Evolutionary conservation across 2,113 vertebrate genomes (phyloP).

Genomic region (Chaenocephalus aceratus): DNA sequence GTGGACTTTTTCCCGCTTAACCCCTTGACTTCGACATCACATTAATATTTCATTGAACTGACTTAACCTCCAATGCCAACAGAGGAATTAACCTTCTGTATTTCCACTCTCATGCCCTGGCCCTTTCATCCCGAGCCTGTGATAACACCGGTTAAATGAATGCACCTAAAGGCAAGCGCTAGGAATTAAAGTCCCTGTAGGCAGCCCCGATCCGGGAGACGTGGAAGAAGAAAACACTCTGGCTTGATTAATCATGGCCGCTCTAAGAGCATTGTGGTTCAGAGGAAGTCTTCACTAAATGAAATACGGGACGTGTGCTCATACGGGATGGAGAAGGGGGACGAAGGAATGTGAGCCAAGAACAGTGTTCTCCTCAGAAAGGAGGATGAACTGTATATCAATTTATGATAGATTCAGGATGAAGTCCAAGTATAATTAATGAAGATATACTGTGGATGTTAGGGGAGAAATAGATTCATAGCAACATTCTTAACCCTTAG

Average conservation of each 20-base stretch:
- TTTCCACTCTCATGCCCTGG: constrained; percentile 76
- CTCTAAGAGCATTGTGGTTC: constrained; percentile 87
- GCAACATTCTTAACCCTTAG: neutral
- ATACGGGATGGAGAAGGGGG: constrained; percentile 37
- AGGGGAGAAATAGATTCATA: neutral
- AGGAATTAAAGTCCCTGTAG: constrained; percentile 85
- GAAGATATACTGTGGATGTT: neutral
- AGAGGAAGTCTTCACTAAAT: constrained; percentile 94
- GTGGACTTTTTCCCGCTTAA: constrained; percentile 66
- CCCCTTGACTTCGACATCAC: constrained; percentile 78
- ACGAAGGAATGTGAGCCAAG: constrained; percentile 73
- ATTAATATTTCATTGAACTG: constrained; percentile 87
- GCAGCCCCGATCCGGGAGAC: constrained; percentile 76
- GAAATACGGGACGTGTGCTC: constrained; percentile 86
- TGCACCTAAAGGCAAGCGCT: constrained; percentile 85
- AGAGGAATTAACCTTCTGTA: constrained; percentile 87
- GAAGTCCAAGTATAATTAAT: constrained; percentile 12
- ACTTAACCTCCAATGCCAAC: constrained; percentile 88
- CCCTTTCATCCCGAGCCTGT: constrained; percentile 91
- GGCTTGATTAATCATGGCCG: constrained; percentile 87
- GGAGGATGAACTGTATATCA: constrained; percentile 40
- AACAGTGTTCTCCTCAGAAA: constrained; percentile 57
- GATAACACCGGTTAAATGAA: constrained; percentile 90
- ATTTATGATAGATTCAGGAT: constrained; percentile 28
- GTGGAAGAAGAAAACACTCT: constrained; percentile 82